These are phyloP conservation scores for Galerucella calmariensis DNA, from an alignment of 2,888 invertebrate genomes.

Conservation along the genomic window DNA sequence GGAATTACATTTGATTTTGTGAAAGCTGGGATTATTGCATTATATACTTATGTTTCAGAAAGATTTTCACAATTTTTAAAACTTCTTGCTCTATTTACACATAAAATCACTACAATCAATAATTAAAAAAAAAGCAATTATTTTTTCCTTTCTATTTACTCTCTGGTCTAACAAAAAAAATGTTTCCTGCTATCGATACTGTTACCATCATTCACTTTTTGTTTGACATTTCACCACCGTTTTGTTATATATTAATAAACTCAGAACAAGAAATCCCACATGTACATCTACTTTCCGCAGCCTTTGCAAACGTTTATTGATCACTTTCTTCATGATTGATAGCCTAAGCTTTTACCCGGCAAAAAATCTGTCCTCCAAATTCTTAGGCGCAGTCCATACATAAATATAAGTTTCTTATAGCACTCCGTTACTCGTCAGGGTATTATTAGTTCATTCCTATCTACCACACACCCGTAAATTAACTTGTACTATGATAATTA, in stretches of 20 bases:
- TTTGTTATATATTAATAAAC: constrained; percentile 13
- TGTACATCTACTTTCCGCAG: constrained; percentile 7
- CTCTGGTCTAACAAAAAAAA: background rate
- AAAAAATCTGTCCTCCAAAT: background rate
- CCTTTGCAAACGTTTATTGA: constrained; percentile 12
- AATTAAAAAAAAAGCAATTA: too few relatives aligned
- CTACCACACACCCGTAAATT: too few relatives aligned
- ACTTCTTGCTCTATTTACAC: too few relatives aligned
- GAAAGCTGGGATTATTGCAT: background rate
- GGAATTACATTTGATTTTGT: background rate
- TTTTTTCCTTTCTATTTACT: background rate
- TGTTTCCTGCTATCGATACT: background rate
- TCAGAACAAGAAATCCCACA: constrained; percentile 5
- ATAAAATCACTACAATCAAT: too few relatives aligned
- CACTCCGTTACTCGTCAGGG: too few relatives aligned
- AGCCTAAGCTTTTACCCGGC: background rate
- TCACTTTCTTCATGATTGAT: constrained; percentile 9
- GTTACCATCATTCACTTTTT: background rate
- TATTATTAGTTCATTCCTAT: too few relatives aligned
- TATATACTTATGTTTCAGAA: too few relatives aligned
- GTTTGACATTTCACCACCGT: constrained; percentile 6
- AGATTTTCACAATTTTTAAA: too few relatives aligned
- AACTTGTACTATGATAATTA: too few relatives aligned
- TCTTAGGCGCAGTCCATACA: background rate
- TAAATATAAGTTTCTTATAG: background rate